A percentile compares a stretch with the other conserved stretches of the same genome.
Evolutionary conservation across 2,113 vertebrate genomes (phyloP).

Genomic region (Cepphus grylle): DNA sequence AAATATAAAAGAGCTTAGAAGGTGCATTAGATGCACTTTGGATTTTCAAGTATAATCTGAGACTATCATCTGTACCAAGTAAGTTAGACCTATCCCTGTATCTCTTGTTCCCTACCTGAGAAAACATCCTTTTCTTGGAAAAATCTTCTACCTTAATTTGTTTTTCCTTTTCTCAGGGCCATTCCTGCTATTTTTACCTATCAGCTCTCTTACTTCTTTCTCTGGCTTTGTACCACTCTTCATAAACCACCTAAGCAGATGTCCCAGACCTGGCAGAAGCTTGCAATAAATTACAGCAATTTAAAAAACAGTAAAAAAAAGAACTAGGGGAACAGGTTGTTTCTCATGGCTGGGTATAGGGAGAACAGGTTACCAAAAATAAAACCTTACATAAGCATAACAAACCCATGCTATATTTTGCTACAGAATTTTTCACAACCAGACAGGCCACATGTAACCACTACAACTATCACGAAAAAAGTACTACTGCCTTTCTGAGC

Average conservation of each 20-base stretch:
- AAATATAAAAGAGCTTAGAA: not conserved
- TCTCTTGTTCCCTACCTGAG: not conserved
- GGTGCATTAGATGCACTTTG: not conserved
- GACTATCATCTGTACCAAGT: not conserved
- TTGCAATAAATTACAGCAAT: not conserved
- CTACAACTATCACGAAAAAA: not conserved
- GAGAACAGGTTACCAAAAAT: not conserved
- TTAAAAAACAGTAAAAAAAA: not conserved
- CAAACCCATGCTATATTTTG: conserved; percentile 9
- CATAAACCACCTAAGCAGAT: not conserved
- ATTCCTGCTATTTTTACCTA: not conserved
- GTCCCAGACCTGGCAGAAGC: not conserved
- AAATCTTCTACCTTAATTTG: not conserved
- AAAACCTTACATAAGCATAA: conserved; percentile 29
- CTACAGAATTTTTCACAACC: conserved; percentile 26
- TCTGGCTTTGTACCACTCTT: not conserved
- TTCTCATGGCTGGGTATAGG: not conserved
- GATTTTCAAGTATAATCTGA: not conserved
- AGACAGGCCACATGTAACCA: not conserved
- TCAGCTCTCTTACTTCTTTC: not conserved
- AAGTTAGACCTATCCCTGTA: not conserved
- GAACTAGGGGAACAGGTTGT: not conserved
- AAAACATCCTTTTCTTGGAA: not conserved
- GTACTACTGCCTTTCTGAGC: not conserved
- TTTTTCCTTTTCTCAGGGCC: not conserved